Conservation (phyloP, 2,797 vertebrate genomes). For the Poeciliopsis turneri region DNA sequence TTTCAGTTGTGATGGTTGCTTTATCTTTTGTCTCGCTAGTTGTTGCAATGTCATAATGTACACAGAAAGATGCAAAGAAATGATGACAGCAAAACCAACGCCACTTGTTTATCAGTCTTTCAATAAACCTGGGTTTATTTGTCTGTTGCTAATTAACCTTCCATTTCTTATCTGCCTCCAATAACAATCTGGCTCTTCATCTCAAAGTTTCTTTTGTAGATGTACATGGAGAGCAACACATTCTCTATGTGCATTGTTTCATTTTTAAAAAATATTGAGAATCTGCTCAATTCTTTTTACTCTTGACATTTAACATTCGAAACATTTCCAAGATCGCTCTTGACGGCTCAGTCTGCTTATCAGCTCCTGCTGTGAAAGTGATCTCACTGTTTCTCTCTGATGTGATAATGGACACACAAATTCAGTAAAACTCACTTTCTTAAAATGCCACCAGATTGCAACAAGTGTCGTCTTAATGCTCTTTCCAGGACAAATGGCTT, state of each 20-base stretch:
- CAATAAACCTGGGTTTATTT: slow-evolving; percentile 2
- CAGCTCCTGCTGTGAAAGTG: slow-evolving; percentile 24
- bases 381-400: slow-evolving; percentile 7
- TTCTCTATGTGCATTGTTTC: slow-evolving; percentile 16
- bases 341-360: slow-evolving; percentile 17
- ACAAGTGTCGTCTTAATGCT: neutral
- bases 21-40: neutral
- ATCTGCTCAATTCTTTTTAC: slow-evolving; percentile 35
- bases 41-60: neutral
- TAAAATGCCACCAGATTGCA: neutral
- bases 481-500: neutral
- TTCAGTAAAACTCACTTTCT: neutral
- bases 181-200: neutral
- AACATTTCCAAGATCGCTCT: neutral
- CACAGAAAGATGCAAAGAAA: neutral
- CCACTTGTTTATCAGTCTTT: neutral
- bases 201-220: slow-evolving; percentile 15
- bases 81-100: neutral
- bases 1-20: neutral
- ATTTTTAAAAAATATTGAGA: slow-evolving; percentile 26
- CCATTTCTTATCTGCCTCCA: neutral
- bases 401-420: slow-evolving; percentile 13
- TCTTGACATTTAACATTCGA: slow-evolving; percentile 26
- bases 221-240: neutral
- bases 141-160: neutral